These are phyloP conservation scores for Microctenopoma steveboyesi DNA, from an alignment of 2,797 vertebrate genomes.

Conservation along the genomic window DNA sequence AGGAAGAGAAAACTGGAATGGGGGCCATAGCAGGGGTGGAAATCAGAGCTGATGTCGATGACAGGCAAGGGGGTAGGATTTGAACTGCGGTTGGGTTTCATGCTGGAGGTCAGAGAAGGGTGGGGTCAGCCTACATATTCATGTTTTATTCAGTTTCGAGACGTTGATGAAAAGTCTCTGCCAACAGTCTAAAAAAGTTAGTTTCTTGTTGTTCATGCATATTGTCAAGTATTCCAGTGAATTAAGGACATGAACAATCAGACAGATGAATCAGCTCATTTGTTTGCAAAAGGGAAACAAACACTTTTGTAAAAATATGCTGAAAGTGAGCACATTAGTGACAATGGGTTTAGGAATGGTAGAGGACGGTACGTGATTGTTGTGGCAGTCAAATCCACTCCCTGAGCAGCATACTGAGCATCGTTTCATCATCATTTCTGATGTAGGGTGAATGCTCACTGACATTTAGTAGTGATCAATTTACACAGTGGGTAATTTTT, in stretches of 20 bases:
- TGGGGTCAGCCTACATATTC: conserved; percentile 20
- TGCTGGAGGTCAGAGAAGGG: conserved; percentile 13
- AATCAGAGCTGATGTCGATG: conserved; percentile 1
- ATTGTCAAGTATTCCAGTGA: too few relatives aligned
- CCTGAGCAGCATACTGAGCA: conserved; percentile 1
- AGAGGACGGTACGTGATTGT: not conserved
- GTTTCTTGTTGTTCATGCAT: conserved; percentile 25
- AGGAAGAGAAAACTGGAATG: not conserved
- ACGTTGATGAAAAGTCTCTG: conserved; percentile 53
- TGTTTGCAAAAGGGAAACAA: not conserved
- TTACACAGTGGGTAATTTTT: conserved; percentile 12
- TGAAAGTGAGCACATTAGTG: not conserved
- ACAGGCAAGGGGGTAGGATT: not conserved
- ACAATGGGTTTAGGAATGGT: conserved; percentile 13
- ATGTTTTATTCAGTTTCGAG: conserved; percentile 56
- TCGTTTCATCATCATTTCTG: conserved; percentile 18
- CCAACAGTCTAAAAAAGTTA: conserved; percentile 19
- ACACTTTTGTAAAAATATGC: not conserved
- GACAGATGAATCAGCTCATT: conserved; percentile 3
- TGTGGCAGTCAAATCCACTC: not conserved
- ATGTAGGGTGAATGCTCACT: conserved; percentile 2
- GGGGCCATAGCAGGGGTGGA: not conserved
- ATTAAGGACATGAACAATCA: not conserved
- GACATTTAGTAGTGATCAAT: conserved; percentile 20
- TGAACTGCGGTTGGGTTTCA: not conserved